Conservation (phyloP, 2,888 invertebrate genomes). For the Pterobdella sp. region DNA sequence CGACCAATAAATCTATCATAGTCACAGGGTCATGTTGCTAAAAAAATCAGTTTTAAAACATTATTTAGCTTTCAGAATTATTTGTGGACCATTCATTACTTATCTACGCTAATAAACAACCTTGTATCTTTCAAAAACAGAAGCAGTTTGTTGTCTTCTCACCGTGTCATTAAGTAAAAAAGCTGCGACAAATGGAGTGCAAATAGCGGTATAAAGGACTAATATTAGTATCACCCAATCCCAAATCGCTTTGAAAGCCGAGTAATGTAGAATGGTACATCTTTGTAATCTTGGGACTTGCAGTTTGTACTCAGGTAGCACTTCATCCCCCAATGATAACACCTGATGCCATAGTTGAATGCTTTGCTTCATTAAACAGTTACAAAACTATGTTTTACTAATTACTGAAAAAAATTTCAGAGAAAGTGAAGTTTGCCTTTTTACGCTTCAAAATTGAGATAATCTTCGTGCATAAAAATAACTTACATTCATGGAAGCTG, state of each 20-base stretch:
- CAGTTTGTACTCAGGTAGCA: constrained; percentile 88
- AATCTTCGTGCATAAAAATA: too few relatives aligned
- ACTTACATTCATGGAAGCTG: too few relatives aligned
- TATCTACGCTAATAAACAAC: constrained; percentile 53
- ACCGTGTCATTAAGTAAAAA: constrained; percentile 79
- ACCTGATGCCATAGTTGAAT: constrained; percentile 60
- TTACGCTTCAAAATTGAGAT: too few relatives aligned
- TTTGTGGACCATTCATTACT: background rate
- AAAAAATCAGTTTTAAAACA: constrained; percentile 52
- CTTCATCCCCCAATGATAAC: constrained; percentile 89
- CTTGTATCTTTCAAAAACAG: constrained; percentile 13
- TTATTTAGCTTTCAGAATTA: too few relatives aligned
- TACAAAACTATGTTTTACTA: too few relatives aligned
- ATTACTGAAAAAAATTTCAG: too few relatives aligned
- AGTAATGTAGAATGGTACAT: constrained; percentile 96
- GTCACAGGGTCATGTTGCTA: constrained; percentile 63
- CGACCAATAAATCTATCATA: constrained; percentile 81
- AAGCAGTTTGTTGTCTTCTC: constrained; percentile 6
- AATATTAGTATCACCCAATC: constrained; percentile 92
- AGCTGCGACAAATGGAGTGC: constrained; percentile 96
- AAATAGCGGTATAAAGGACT: constrained; percentile 97
- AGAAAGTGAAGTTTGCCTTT: too few relatives aligned
- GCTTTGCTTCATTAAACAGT: background rate
- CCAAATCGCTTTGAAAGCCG: constrained; percentile 97
- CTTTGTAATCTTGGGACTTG: constrained; percentile 87